Evolutionary conservation across 1,140 invertebrate genomes (phyloP), one percentile per base, ranked within the genome.

Genomic region (Hypsibius dujardini): DNA sequence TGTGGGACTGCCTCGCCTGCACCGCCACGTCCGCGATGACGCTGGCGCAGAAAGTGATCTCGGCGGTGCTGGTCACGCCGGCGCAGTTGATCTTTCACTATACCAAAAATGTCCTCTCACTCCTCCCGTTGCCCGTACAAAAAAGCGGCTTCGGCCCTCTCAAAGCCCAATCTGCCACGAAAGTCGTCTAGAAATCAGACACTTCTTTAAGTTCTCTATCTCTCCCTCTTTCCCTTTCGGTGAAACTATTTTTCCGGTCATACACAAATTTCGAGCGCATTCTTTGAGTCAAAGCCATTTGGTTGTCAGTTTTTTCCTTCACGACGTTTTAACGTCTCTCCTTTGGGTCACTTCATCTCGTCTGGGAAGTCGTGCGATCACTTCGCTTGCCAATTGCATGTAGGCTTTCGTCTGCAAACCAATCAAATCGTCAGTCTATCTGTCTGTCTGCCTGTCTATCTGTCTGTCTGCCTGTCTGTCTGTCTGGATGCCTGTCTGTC

Each of bases 351-450:
- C 28, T 28, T 28, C 28, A 28, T 28, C 28, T 28, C 28, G 28
- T 28, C 28, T 28, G 28, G 50, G 50, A 12, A 67, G 12, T 45
- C 62, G 12, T 67, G 12, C 45, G 12, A 67, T 42, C 3, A 67
- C 62, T 67, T 67, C 62, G 12, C 45, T 42, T 42, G 62, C 62
- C 12, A 67, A 45, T 42, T 67, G 62, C 42, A 67, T 15, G 42
- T 67, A 67, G 3, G 42, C 62, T 67, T 67, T 67, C 12, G 62
- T 7, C 62, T 67, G 42, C 12, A 67, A 67, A 67, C 3, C 12
- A 28, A 28, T 28, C 28, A 28, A 28, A 28, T 28, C 28, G 28
- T 28, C 28, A 28, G 28, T 28, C 28, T 28, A 28, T 28, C 28
- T 28, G 28, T 28, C 28, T 28, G 28, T 28, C 28, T 28, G n/a